Conservation (phyloP, 2,113 vertebrate genomes). For the Castor canadensis region DNA sequence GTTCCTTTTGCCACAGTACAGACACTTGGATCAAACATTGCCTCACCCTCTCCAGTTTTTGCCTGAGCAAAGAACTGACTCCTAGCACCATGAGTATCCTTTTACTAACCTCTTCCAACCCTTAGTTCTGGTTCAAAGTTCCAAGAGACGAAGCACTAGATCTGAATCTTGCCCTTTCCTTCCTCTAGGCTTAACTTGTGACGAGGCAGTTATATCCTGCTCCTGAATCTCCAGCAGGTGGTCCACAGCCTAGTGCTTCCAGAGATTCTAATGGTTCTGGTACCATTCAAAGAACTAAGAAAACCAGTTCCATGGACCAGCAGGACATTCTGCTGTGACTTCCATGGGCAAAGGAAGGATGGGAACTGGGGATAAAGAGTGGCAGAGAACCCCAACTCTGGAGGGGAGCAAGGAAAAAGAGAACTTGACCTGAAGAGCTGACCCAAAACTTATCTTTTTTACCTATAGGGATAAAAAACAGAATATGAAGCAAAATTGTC, state of each 20-base stretch:
- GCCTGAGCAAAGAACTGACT: neutral
- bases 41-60: neutral
- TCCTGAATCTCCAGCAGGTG: neutral
- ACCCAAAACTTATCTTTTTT: neutral
- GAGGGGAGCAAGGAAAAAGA: neutral
- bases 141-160: neutral
- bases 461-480: neutral
- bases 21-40: neutral
- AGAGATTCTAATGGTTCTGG: neutral
- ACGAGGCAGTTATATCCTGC: neutral
- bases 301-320: neutral
- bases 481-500: neutral
- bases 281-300: neutral
- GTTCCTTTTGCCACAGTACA: neutral
- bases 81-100: neutral
- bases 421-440: neutral
- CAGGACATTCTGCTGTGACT: neutral
- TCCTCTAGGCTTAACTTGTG: neutral
- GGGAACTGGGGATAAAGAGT: neutral
- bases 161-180: neutral
- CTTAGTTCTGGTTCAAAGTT: neutral
- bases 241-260: neutral
- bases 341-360: neutral
- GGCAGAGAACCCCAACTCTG: neutral
- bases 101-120: neutral